Conservation (phyloP, 2,888 invertebrate genomes). For the Cerceris rybyensis region DNA sequence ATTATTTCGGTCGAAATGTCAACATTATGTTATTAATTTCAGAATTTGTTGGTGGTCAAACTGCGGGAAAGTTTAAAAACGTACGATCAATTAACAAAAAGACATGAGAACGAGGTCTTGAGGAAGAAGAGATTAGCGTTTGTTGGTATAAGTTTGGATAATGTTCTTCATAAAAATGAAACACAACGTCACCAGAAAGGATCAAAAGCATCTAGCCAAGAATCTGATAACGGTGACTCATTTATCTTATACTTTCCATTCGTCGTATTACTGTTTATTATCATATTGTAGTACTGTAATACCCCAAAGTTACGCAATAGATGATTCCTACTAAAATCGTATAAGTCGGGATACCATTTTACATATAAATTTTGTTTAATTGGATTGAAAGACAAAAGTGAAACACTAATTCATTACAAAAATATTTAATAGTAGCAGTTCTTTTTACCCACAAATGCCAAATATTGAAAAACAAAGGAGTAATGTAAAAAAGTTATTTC, state of each 20-base stretch:
- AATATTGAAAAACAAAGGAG: too few species aligned
- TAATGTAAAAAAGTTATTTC: too few species aligned
- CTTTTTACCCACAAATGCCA: too few species aligned
- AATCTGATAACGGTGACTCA: constrained; percentile 63
- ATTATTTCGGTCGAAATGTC: not conserved
- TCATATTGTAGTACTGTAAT: too few species aligned
- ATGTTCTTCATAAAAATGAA: constrained; percentile 84
- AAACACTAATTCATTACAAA: too few species aligned
- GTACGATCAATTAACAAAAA: constrained; percentile 88
- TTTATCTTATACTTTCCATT: not conserved
- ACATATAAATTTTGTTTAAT: too few species aligned
- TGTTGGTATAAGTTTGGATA: constrained; percentile 89
- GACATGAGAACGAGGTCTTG: constrained; percentile 86
- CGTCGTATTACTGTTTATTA: too few species aligned
- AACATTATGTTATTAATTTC: constrained; percentile 55
- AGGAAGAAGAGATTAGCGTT: constrained; percentile 88
- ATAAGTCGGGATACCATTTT: too few species aligned
- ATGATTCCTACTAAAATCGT: too few species aligned
- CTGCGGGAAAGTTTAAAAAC: constrained; percentile 89
- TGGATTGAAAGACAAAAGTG: too few species aligned
- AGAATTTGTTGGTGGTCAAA: constrained; percentile 87
- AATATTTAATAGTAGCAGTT: too few species aligned
- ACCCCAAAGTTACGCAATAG: too few species aligned
- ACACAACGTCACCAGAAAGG: constrained; percentile 63
- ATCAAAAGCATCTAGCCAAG: constrained; percentile 73